Evolutionary conservation across 2,888 invertebrate genomes (phyloP), one percentile per base, ranked within the genome.

Genomic region (Heteromyza rotundicornis): DNA sequence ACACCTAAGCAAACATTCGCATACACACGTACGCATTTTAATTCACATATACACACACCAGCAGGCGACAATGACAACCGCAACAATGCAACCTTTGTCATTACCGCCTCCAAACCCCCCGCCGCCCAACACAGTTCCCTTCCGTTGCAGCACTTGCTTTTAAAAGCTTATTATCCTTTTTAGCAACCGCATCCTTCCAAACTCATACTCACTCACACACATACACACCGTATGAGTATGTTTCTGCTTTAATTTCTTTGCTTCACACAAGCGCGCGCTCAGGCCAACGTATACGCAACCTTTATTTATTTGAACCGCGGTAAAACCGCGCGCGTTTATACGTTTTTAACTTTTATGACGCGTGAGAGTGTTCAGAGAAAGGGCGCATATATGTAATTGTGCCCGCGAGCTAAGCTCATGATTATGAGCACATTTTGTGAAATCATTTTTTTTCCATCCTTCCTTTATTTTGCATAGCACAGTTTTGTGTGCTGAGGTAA

Each of bases 281-380:
- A 56, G 17, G 56, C 27, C 44, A 52, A n/a, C 60, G 60, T 52
- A 60, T 61, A 61, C 44, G 60, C 35, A 61, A 57, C 57, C 22
- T 55, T 49, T 35, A 35, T 36, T 36, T 55, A 59, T 49, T 17
- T 47, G 17, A 3, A 47, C 20, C 20, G 47, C 17, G n/a, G n/a
- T n/a, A 20, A 3, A 47, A 47, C 19, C 14, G 5, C 10, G 40
- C 40, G 16, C 10, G 40, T 40, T 40, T 40, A n/a, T 7, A 47
- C n/a, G 40, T n/a, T 40, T 8, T 40, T 40, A 19, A 47, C 2
- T 17, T 47, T 19, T 17, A 17, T 19, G 47, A 5, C 20, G 20
- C 47, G 40, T 40, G 40, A n/a, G 3, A n/a, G 40, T n/a, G 40
- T 40, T n/a, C 40, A 47, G 40, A 10, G 40, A n/a, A 7, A n/a